Conservation (phyloP, 2,113 vertebrate species). For the Nestor notabilis region DNA sequence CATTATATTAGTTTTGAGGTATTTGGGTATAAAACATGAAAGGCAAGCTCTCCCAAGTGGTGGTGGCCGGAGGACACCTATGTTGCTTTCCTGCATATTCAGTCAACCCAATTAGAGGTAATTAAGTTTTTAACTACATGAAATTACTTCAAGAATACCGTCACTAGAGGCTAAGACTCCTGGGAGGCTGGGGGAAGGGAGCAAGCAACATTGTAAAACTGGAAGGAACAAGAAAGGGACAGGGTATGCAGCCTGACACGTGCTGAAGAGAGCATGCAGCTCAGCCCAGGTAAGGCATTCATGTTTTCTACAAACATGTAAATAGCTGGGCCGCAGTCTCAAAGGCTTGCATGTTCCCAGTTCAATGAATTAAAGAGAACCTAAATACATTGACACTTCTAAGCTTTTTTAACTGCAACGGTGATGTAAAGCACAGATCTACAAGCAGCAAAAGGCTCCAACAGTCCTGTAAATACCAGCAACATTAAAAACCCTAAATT, state of each 20-base stretch:
- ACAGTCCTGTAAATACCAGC: neutral
- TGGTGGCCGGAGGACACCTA: neutral
- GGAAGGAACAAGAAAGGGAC: neutral
- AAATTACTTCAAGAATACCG: neutral
- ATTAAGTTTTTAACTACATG: slow-evolving; percentile 18
- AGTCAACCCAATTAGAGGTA: neutral
- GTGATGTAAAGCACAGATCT: neutral
- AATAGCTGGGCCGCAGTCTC: neutral
- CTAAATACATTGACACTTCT: neutral
- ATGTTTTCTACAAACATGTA: neutral
- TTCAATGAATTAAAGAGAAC: neutral
- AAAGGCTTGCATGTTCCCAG: neutral
- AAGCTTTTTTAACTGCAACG: neutral
- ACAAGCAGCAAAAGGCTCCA: neutral
- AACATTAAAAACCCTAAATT: neutral
- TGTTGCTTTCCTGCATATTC: neutral
- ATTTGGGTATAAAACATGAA: neutral
- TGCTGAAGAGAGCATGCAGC: neutral
- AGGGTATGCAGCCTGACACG: neutral
- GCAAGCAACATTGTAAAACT: neutral
- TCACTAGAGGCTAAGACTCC: neutral
- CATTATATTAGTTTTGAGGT: neutral
- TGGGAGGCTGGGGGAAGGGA: neutral
- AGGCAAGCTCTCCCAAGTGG: neutral
- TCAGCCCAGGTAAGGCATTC: neutral